Evolutionary conservation across 2,113 vertebrate genomes (phyloP), one percentile per base, ranked within the genome.

Genomic region (Caracal caracal): DNA sequence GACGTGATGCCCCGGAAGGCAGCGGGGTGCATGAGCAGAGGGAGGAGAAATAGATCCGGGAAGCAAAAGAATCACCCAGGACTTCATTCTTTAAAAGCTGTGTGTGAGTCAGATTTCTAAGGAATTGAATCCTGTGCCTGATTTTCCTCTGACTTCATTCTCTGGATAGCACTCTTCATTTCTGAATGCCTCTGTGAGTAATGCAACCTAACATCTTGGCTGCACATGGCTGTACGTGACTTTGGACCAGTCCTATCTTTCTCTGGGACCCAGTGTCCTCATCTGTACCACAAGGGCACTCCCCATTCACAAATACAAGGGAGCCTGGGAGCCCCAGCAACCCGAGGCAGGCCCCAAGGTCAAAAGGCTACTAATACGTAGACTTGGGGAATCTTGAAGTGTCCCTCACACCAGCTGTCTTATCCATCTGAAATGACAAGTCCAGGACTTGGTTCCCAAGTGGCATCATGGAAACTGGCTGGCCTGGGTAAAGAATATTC

Each of bases 11-110:
- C 3, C 49, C 28, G 24, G n/a, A 49, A 24, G 47, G 65, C 51
- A 24, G 28, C 4, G 1, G 19, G 9, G 43, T 1, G 9, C 4
- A 0, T 15, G 5, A 19, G 10, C 1, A 40, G 66, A 47, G 76
- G 66, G 17, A 33, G 35, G 47, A 71, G 4, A 28, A 43, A 35
- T 0, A 53, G n/a, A 33, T 33, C 53, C 56, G 1, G 43, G 82
- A 47, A 59, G 11, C 43, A 33, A 47, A 43, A 30, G 68, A 59
- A 83, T 33, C 20, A 59, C 51, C n/a, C 5, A 1, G 12, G 2
- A 59, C 10, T 59, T 7, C 24, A 17, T 59, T 79, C 79, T 51
- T 33, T 11, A 26, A 78, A 17, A 40, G 4, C 81, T 10, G 3
- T 0, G 1, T 28, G 43, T 12, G 43, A 35, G 33, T 13, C 40